Evolutionary conservation across 2,888 invertebrate genomes (phyloP).

Genomic region (Caenorhabditis macrosperma): DNA sequence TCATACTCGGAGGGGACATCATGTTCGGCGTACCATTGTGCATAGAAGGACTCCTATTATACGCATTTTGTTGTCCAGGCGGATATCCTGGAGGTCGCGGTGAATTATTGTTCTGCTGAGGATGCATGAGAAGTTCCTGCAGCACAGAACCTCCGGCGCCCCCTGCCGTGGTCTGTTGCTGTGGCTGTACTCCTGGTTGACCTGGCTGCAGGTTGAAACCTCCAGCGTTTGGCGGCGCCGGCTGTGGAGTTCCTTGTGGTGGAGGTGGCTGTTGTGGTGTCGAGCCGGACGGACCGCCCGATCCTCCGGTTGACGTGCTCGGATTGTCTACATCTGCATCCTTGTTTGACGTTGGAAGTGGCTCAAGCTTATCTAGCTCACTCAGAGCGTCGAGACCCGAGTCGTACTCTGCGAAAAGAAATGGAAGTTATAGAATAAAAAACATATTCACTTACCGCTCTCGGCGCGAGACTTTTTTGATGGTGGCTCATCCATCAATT

Average conservation of each 20-base stretch:
- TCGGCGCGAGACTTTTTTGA: constrained; percentile 59
- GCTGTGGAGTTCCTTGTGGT: constrained; percentile 40
- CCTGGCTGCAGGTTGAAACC: constrained; percentile 54
- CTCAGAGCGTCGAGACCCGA: constrained; percentile 64
- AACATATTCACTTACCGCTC: constrained; percentile 40
- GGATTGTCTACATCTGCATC: constrained; percentile 46
- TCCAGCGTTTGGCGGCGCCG: constrained; percentile 11
- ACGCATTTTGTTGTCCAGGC: constrained; percentile 40
- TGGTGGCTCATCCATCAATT: constrained; percentile 62
- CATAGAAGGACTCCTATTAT: constrained; percentile 57
- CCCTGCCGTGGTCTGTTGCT: constrained; percentile 32
- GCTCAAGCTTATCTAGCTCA: constrained; percentile 73
- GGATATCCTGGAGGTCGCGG: constrained; percentile 56
- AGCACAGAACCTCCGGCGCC: constrained; percentile 59
- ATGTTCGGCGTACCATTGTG: constrained; percentile 59
- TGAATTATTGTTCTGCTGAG: constrained; percentile 63
- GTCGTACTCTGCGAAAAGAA: constrained; percentile 56
- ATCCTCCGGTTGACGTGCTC: constrained; percentile 56
- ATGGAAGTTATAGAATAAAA: not conserved
- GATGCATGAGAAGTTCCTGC: constrained; percentile 74
- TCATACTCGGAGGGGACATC: constrained; percentile 67
- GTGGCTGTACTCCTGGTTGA: constrained; percentile 23
- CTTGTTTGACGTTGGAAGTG: constrained; percentile 60
- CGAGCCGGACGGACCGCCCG: constrained; percentile 55
- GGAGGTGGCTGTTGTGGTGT: constrained; percentile 32